A percentile compares a stretch with the other conserved stretches of the same genome.
phyloP scores from a whole-genome alignment of 2,113 vertebrate genomes.

The Pelecanus crispus region DNA sequence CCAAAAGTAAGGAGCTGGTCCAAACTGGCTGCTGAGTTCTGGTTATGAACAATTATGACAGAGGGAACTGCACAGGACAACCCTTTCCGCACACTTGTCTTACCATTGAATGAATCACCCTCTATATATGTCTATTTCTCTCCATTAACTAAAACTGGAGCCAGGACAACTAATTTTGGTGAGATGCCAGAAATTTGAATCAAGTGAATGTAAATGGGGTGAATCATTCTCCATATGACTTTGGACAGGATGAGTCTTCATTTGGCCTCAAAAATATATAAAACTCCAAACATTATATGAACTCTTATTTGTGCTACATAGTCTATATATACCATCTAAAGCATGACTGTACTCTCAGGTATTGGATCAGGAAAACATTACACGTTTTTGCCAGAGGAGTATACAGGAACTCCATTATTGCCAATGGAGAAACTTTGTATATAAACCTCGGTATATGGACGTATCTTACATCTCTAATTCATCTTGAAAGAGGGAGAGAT shows the following conservation, averaged over 20 bases:
- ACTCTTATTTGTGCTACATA: background rate
- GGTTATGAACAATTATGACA: background rate
- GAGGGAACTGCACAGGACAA: background rate
- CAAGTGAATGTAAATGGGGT: background rate
- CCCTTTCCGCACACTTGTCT: background rate
- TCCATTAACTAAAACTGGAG: background rate
- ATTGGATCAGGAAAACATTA: background rate
- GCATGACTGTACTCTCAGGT: background rate
- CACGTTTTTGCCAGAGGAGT: background rate
- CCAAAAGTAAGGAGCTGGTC: background rate
- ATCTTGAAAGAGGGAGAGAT: background rate
- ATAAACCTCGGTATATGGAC: fast-evolving
- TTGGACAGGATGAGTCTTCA: background rate
- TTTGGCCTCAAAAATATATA: background rate
- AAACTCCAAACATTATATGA: background rate
- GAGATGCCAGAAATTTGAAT: background rate
- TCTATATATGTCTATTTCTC: background rate
- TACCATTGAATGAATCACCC: background rate
- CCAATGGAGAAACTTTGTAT: background rate
- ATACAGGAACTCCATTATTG: background rate
- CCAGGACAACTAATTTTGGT: background rate
- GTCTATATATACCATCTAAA: background rate
- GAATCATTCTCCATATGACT: background rate
- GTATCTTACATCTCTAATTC: background rate
- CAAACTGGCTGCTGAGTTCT: background rate